phyloP scores from a whole-genome alignment of 2,113 vertebrate genomes.

The Grantiella picta region DNA sequence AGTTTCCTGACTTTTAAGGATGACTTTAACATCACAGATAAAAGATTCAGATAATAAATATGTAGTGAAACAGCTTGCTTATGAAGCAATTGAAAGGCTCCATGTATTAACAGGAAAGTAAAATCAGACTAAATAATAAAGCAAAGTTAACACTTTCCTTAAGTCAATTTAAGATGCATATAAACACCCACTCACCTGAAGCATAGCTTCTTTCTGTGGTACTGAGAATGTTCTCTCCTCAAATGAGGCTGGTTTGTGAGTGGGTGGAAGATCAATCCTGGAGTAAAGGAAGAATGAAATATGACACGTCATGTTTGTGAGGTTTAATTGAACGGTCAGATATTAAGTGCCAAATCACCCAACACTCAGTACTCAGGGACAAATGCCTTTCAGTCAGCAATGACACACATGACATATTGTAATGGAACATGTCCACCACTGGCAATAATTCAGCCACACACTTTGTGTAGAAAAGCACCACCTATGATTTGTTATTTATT shows the following conservation, averaged over 20 bases:
- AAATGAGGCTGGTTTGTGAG: conserved; percentile 70
- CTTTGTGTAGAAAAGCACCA: neutral
- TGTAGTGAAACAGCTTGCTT: neutral
- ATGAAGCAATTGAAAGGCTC: neutral
- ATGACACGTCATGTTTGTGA: neutral
- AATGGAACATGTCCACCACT: neutral
- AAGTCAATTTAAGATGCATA: neutral
- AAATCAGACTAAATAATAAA: neutral
- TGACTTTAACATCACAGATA: neutral
- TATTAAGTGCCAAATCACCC: neutral
- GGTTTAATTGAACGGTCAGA: neutral
- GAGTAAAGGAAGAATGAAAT: neutral
- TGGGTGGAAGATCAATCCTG: conserved; percentile 78
- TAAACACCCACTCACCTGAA: conserved; percentile 60
- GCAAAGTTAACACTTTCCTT: neutral
- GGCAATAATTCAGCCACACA: neutral
- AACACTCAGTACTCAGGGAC: neutral
- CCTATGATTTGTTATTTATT: neutral
- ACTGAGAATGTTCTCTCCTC: conserved; percentile 54
- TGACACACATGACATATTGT: neutral
- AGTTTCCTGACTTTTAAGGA: neutral
- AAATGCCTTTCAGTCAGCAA: neutral
- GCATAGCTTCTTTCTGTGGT: conserved; percentile 65
- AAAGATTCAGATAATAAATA: accelerated
- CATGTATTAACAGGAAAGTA: neutral